Evolutionary conservation across 2,113 vertebrate species (phyloP).

Genomic region (Chamaetylas fuelleborni): DNA sequence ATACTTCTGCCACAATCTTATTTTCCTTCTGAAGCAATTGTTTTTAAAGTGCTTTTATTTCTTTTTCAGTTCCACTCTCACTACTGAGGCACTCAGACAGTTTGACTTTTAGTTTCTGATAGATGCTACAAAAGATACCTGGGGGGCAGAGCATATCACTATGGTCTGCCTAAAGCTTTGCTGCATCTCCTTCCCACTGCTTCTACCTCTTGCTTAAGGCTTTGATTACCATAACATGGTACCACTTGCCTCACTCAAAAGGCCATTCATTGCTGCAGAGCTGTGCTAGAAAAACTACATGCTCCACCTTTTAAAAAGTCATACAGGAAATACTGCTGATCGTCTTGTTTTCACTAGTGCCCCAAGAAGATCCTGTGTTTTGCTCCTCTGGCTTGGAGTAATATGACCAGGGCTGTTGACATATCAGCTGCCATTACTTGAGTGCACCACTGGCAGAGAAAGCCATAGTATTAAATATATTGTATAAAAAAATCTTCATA

Average conservation of each 20-base stretch:
- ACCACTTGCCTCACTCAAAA: background rate
- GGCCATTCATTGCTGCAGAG: background rate
- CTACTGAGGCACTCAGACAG: background rate
- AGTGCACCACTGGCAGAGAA: background rate
- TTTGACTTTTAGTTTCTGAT: background rate
- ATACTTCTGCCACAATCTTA: background rate
- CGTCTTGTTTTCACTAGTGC: background rate
- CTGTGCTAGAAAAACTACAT: background rate
- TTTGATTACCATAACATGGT: background rate
- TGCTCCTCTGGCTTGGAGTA: background rate
- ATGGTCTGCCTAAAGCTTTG: background rate
- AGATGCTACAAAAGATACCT: background rate
- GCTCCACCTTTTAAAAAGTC: background rate
- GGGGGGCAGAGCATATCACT: background rate
- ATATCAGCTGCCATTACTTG: background rate
- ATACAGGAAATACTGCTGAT: background rate
- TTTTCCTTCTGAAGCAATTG: background rate
- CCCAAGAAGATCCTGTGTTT: background rate
- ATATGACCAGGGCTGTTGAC: background rate
- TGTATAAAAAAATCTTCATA: background rate
- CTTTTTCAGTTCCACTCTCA: background rate
- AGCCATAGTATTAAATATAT: background rate
- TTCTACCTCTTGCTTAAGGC: background rate
- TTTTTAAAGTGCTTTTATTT: background rate
- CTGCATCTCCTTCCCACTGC: background rate